Base-by-base conservation (phyloP, 2,113 vertebrate genomes). In the Phodopus roborovskii region DNA sequence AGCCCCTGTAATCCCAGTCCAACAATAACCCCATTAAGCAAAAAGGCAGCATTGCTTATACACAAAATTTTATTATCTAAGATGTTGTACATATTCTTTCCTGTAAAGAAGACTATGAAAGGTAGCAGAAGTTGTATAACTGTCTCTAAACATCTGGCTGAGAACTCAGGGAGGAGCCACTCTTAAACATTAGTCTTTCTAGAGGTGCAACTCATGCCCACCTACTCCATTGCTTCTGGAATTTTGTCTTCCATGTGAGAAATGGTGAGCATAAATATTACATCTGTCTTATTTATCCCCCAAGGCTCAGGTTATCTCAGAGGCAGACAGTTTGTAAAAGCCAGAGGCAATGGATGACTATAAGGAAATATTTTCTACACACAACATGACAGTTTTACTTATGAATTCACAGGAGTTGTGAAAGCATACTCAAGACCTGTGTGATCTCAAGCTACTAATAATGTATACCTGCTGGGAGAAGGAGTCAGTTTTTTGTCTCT, bases 1-100 rank as follows among this genome's bases (percentile, higher is more conserved):
- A 95, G 42, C 28, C 13, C 1, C 74, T 88, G 60, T 60, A 78
- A 70, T 92, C 92, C 60, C 79, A 64, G 24, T 53, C 39, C 36
- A 81, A 50, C 45, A 90, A 66, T 53, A 45, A 20, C 68, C 83
- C 62, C 74, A 90, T 62, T n/a, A 92, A 94, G 85, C 20, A 42
- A 92, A 75, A 81, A 13, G 15, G 30, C 9, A 92, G 22, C 60
- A 68, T 22, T 81, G 26, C 16, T 87, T 88, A 86, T 45, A 79
- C 19, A 91, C 83, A 88, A 45, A 94, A 92, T 50, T 77, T n/a
- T 83, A 56, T 74, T 70, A 36, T 91, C 28, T 82, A 74, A 78
- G 24, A 30, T 79, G 26, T 26, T 12, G 30, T 16, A 75, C 36
- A 86, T 42, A 36, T 75, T 82, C 85, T 58, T 88, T 81, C 42